These are phyloP conservation scores for Nasonovia ribisnigri DNA, from an alignment of 2,888 invertebrate genomes.

Conservation along the genomic window DNA sequence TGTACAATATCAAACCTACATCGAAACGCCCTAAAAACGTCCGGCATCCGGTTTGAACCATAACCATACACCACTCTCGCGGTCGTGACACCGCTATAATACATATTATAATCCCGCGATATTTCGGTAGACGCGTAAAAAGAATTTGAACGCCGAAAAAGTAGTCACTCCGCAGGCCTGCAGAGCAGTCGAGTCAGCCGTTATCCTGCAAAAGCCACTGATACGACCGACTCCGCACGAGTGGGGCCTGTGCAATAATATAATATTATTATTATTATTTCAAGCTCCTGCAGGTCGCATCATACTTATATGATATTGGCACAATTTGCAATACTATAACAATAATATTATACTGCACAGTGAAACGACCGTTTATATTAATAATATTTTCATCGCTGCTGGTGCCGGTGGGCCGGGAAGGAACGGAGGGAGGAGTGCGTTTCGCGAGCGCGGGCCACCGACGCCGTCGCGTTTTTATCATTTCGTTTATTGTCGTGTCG, in stretches of 20 bases:
- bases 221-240: too few relatives aligned
- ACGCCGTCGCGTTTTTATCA: neutral
- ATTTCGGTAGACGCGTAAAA: neutral
- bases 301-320: too few relatives aligned
- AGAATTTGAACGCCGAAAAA: neutral
- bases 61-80: neutral
- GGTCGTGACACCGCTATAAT: neutral
- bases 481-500: neutral
- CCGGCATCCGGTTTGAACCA: neutral
- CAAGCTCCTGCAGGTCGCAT: too few relatives aligned
- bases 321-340: too few relatives aligned
- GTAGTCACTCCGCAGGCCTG: neutral
- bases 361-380: too few relatives aligned
- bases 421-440: neutral
- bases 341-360: too few relatives aligned
- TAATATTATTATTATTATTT: too few relatives aligned
- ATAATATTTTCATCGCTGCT: neutral
- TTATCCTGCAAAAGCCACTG: neutral
- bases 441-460: neutral
- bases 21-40: neutral
- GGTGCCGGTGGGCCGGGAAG: neutral
- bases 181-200: accelerated
- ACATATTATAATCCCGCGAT: neutral
- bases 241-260: too few relatives aligned
- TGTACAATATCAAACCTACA: neutral